Base-by-base conservation (phyloP, 2,888 invertebrate species). In the Myopa testacea region DNA sequence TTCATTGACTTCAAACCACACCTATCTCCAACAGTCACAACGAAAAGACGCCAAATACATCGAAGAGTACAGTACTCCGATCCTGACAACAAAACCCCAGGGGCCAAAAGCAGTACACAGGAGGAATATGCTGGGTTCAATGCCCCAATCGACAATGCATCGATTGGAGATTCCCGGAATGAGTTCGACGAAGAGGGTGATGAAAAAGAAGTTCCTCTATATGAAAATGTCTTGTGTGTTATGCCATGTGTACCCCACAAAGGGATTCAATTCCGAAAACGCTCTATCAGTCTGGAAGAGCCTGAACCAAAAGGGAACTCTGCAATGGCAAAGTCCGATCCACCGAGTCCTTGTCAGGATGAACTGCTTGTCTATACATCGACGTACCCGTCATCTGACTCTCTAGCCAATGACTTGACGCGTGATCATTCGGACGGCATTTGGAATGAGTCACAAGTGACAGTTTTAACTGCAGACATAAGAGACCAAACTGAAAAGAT, bases 361-460 rank as follows among this genome's bases (percentile, higher is more conserved):
- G 91, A 91, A 72, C 89, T 91, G 80, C 87, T 91, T 72, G 89
- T 90, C 63, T 95, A 95, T 87, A 95, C 94, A 67, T 90, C 91
- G 74, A 90, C 91, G 60, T 95, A 95, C 88, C 95, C 94, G 70
- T 96, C 95, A 52, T 95, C 93, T 84, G 95, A 96, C 88, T 96
- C 95, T 14, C 89, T 96, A 81, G 93, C 94, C n/a, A 95, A 95
- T 82, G 95, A 95, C 86, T 83, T 91, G 72, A 94, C 93, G 45
- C 91, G 94, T 85, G 96, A 96, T 87, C 95, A 95, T 88, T 95
- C 95, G 69, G 96, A 96, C 86, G 94, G 95, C 72, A 93, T 95
- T 85, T 96, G 96, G 95, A 96, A 96, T 89, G 96, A 96, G 90
- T 96, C 96, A 14, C 96, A 96, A 90, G 93, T 94, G 10, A 96